phyloP scores from a whole-genome alignment of 2,113 vertebrate species.

The Lophius piscatorius region DNA sequence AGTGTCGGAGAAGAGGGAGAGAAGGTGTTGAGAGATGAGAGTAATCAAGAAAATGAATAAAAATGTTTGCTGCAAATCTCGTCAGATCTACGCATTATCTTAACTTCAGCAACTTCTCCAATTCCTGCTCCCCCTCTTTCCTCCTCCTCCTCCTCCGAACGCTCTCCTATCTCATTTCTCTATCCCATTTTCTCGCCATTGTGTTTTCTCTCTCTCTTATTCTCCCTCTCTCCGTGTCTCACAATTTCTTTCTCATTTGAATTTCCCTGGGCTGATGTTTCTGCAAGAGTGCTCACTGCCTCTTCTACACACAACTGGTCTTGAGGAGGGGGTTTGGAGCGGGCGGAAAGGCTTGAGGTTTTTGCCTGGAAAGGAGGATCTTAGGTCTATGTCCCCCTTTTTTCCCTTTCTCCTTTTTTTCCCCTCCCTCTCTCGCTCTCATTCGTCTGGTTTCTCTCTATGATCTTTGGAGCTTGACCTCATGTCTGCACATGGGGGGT shows the following conservation, averaged over 20 bases:
- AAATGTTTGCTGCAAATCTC: slow-evolving; percentile 85
- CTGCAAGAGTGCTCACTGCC: slow-evolving; percentile 92
- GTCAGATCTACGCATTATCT: slow-evolving; percentile 81
- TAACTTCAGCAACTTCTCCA: slow-evolving; percentile 82
- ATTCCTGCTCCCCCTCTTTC: slow-evolving; percentile 45
- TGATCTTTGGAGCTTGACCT: slow-evolving; percentile 85
- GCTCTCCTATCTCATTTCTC: slow-evolving; percentile 73
- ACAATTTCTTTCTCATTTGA: slow-evolving; percentile 84
- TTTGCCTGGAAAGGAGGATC: slow-evolving; percentile 68
- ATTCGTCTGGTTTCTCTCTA: slow-evolving; percentile 73
- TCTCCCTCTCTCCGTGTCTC: slow-evolving; percentile 58
- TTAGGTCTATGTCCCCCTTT: slow-evolving; percentile 68
- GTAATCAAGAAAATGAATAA: slow-evolving; percentile 88
- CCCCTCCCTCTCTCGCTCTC: slow-evolving; percentile 39
- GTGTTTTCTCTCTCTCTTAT: slow-evolving; percentile 42
- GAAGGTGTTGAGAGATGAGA: slow-evolving; percentile 54
- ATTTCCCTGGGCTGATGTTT: slow-evolving; percentile 95
- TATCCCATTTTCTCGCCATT: slow-evolving; percentile 73
- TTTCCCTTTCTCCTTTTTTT: slow-evolving; percentile 18
- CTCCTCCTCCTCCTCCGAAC: slow-evolving; percentile 50
- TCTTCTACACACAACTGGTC: slow-evolving; percentile 70
- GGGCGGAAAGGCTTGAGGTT: slow-evolving; percentile 74
- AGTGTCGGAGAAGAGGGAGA: slow-evolving; percentile 43
- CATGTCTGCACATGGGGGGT: slow-evolving; percentile 79
- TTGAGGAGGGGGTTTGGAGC: slow-evolving; percentile 69